Evolutionary conservation across 1,140 invertebrate genomes (phyloP), one percentile per base, ranked within the genome.

Genomic region (Augochlora pura): DNA sequence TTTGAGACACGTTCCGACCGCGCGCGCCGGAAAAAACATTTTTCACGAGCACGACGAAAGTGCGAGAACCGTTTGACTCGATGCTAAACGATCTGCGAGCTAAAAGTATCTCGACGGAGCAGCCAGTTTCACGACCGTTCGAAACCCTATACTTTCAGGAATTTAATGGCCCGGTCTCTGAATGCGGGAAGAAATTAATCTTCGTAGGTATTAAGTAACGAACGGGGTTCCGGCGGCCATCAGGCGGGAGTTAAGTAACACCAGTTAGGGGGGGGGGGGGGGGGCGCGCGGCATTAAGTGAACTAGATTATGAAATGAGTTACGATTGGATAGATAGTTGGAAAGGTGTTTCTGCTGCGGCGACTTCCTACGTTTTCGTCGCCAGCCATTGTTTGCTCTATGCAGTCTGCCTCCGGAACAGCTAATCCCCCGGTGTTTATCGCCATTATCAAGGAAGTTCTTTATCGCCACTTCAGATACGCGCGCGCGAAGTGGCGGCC

Each of bases 381-480:
- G 1, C 25, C 32, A 38, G 8, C 62, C 8, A 12, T 66, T 72
- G 9, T 64, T 60, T 49, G 54, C 39, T 23, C 16, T 49, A n/a
- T 65, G 46, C 52, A 73, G 2, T 10, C 18, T n/a, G 42, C 14
- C 32, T 49, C n/a, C 42, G 46, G 14, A 9, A 49, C 3, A 54
- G 69, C 71, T 79, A 71, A 67, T 49, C 18, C 27, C 10, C 38
- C 12, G 23, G 46, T 32, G 16, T 57, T 84, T 84, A 70, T 81
- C 82, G 14, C 59, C 32, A 62, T 77, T 81, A 73, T 84, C 65
- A 62, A 67, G 68, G 59, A 68, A 39, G 42, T 72, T 64, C 70
- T 57, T 85, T 84, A 72, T 83, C 62, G 14, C 0, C 3, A 21
- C n/a, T 69, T 16, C 38, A 64, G 72, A 80, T 83, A 84, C 23